phyloP scores from a whole-genome alignment of 2,888 invertebrate genomes.

The Troides oblongomaculatus region DNA sequence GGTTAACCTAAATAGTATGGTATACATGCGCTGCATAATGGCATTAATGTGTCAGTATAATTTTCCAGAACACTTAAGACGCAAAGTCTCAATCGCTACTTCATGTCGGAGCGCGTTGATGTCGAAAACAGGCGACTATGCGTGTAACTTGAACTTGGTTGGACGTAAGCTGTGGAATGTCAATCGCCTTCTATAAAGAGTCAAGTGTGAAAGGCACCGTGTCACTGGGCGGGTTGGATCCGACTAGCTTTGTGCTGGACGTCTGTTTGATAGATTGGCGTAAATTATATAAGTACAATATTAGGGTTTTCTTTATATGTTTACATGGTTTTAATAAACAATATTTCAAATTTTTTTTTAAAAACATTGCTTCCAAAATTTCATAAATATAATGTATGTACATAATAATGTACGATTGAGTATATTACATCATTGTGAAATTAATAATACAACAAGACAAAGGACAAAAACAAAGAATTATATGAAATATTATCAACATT shows the following conservation, averaged over 20 bases:
- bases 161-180: constrained; percentile 55
- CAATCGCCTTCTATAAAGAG: constrained; percentile 59
- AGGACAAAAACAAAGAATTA: too few relatives aligned
- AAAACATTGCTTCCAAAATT: too few relatives aligned
- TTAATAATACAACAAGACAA: too few relatives aligned
- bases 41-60: constrained; percentile 14
- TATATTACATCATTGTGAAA: too few relatives aligned
- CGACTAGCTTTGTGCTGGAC: constrained; percentile 14
- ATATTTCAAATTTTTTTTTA: background rate
- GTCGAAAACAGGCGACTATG: constrained; percentile 28
- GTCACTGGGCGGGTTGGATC: constrained; percentile 25
- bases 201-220: constrained; percentile 53
- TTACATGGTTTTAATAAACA: background rate
- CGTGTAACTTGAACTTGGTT: constrained; percentile 49
- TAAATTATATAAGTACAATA: constrained; percentile 7
- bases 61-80: constrained; percentile 25
- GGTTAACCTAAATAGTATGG: constrained; percentile 19
- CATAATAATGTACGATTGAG: too few relatives aligned
- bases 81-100: constrained; percentile 25
- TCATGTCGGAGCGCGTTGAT: constrained; percentile 26
- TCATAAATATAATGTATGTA: background rate
- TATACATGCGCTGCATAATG: constrained; percentile 12
- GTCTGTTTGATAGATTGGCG: constrained; percentile 14
- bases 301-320: background rate
- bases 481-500: too few relatives aligned